These are phyloP conservation scores for Phodopus roborovskii DNA, from an alignment of 2,113 vertebrate genomes.

Conservation along the genomic window DNA sequence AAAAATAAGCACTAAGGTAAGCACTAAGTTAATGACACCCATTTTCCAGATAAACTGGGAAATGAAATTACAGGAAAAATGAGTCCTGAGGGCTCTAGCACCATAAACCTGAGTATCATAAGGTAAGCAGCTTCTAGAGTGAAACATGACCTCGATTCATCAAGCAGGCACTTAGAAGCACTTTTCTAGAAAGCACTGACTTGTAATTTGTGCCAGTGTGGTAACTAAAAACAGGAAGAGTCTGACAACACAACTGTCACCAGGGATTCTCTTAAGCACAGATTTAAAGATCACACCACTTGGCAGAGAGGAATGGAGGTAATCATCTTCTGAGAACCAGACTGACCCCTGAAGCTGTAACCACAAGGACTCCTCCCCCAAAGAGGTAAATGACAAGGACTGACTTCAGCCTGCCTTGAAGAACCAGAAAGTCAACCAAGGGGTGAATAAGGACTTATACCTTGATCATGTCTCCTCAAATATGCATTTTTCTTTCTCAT, in stretches of 20 bases:
- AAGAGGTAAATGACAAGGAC: background rate
- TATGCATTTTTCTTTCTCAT: background rate
- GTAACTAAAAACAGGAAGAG: background rate
- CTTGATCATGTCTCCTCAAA: background rate
- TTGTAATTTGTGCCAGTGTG: background rate
- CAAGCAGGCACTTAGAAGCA: background rate
- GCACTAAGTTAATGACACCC: background rate
- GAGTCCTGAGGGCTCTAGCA: background rate
- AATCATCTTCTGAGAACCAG: background rate
- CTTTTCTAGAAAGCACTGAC: background rate
- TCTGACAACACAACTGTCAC: background rate
- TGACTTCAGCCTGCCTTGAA: background rate
- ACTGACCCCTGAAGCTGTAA: background rate
- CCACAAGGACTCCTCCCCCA: background rate
- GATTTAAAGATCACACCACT: background rate
- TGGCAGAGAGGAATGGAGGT: background rate
- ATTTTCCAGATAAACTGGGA: conserved; percentile 3
- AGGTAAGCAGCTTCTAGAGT: background rate
- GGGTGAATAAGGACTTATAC: background rate
- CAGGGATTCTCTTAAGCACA: background rate
- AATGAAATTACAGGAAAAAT: background rate
- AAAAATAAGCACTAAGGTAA: too few relatives aligned
- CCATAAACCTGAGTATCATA: background rate
- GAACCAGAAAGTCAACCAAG: background rate
- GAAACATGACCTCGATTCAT: background rate